Evolutionary conservation across 2,797 vertebrate genomes (phyloP).

Genomic region (Coregonus sp.): DNA sequence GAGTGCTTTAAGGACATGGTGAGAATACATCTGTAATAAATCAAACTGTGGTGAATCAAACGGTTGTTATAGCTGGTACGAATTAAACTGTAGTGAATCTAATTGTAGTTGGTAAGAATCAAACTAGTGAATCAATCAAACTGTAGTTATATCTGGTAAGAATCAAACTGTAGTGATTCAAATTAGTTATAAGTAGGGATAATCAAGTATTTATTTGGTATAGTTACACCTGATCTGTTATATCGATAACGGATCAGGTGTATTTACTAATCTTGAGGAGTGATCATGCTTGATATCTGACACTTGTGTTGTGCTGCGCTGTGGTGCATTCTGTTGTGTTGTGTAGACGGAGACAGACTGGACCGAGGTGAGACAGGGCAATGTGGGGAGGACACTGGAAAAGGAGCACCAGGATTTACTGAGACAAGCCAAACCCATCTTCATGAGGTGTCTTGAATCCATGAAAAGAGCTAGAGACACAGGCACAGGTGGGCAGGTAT

Average conservation of each 20-base stretch:
- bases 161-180: neutral
- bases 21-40: neutral
- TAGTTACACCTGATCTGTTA: neutral
- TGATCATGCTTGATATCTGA: too few relatives aligned
- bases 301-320: neutral
- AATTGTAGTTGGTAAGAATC: neutral
- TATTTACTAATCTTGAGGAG: too few relatives aligned
- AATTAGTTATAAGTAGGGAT: too few relatives aligned
- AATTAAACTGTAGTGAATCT: neutral
- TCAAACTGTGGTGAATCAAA: neutral
- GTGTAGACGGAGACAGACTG: neutral
- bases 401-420: neutral
- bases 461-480: neutral
- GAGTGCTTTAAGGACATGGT: slow-evolving; percentile 7
- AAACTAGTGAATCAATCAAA: neutral
- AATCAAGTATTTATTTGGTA: neutral
- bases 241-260: neutral
- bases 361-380: neutral
- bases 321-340: neutral
- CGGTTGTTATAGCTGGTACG: neutral
- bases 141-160: neutral
- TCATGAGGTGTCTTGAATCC: neutral
- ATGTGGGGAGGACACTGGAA: neutral
- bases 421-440: neutral
- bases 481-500: neutral